Conservation (phyloP, 53 echinoderm and acorn worm genomes). For the Actinopyga echinites region DNA sequence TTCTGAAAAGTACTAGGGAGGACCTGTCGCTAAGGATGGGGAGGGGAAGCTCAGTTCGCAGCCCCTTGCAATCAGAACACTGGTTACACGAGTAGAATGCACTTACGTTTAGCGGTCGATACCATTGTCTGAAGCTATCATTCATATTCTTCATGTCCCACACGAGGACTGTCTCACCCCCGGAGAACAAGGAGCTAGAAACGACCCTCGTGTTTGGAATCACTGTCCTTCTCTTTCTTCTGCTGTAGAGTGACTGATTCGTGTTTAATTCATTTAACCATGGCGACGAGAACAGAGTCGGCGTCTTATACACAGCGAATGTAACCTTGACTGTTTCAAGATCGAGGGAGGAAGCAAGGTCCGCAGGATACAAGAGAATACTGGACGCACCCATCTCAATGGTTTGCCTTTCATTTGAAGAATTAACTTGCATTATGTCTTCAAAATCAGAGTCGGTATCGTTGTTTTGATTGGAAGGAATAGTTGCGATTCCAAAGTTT, state of each 20-base stretch:
- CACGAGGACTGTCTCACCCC: neutral
- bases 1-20: no score
- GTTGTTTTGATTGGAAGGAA: neutral
- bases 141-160: neutral
- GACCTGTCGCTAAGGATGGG: no score
- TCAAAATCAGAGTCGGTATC: neutral
- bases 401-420: neutral
- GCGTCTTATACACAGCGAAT: conserved; percentile 2
- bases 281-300: neutral
- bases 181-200: neutral
- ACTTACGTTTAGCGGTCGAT: neutral
- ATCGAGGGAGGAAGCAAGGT: neutral
- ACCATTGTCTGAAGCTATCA: neutral
- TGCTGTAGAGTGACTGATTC: neutral
- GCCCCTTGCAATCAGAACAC: neutral
- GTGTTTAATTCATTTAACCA: neutral
- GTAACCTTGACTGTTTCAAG: neutral
- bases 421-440: neutral
- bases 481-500: neutral
- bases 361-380: neutral
- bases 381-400: neutral
- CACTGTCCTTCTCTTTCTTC: neutral
- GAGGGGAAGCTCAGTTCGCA: neutral
- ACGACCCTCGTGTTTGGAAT: conserved; percentile 5
- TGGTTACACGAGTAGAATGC: neutral